A percentile compares a stretch with the other conserved stretches of the same genome.
These are phyloP conservation scores for Gallinago undulata DNA, from an alignment of 2,113 vertebrate species.

Conservation along the genomic window DNA sequence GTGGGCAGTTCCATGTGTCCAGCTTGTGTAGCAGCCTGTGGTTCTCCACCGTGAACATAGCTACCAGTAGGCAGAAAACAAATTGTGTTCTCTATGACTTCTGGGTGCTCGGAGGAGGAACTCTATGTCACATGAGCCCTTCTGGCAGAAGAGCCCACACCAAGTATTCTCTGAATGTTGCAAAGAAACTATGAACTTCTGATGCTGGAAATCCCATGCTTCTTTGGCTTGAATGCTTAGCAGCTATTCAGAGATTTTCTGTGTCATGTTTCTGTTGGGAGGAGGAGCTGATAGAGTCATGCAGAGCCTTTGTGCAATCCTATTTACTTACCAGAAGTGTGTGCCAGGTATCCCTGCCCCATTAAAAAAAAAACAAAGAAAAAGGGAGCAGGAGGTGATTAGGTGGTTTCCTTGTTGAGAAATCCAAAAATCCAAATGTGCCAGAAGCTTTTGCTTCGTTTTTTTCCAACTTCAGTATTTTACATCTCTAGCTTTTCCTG, in stretches of 20 bases:
- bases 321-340: background rate
- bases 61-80: background rate
- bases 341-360: background rate
- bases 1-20: background rate
- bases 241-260: constrained; percentile 8
- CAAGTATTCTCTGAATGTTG: background rate
- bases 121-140: background rate
- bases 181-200: background rate
- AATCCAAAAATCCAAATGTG: constrained; percentile 13
- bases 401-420: background rate
- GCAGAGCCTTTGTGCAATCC: constrained; percentile 16
- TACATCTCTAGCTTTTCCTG: background rate
- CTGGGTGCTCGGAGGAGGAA: background rate
- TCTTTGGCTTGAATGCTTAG: background rate
- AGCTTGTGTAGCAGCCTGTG: background rate
- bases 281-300: constrained; percentile 5
- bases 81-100: background rate
- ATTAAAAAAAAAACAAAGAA: background rate
- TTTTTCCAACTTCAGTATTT: background rate
- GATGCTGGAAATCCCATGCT: background rate
- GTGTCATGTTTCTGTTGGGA: constrained; percentile 12
- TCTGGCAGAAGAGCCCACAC: background rate
- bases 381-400: background rate
- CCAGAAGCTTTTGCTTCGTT: background rate
- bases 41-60: background rate